Evolutionary conservation across 2,797 vertebrate genomes (phyloP).

Genomic region (Coendou prehensilis): DNA sequence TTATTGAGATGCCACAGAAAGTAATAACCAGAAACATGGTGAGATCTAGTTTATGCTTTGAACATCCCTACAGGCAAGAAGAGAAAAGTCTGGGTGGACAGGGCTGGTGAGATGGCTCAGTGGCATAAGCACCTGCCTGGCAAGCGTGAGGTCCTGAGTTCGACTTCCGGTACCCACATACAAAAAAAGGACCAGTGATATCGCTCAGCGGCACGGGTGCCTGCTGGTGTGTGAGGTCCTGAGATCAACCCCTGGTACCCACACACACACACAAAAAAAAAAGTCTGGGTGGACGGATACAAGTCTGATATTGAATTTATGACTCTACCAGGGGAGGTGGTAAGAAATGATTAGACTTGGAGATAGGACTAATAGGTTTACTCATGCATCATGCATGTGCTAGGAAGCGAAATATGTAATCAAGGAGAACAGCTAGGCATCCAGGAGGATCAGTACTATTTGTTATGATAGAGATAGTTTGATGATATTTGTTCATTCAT

Average conservation of each 20-base stretch:
- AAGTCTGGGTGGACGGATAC: not conserved
- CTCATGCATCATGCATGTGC: not conserved
- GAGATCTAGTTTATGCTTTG: not conserved
- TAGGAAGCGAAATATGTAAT: not conserved
- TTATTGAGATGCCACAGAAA: not conserved
- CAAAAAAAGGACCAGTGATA: no score
- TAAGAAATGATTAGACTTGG: not conserved
- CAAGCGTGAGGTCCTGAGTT: no score
- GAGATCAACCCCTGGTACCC: no score
- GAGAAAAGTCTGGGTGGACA: not conserved
- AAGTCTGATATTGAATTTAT: not conserved
- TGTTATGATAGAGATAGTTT: not conserved
- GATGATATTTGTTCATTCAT: constrained; percentile 18
- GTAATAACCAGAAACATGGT: not conserved
- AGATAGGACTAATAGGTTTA: not conserved
- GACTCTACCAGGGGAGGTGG: not conserved
- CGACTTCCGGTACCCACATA: no score
- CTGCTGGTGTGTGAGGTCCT: no score
- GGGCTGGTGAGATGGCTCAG: no score
- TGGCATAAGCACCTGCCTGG: no score
- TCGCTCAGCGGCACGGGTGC: no score
- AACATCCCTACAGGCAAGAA: not conserved
- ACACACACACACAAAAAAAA: not conserved
- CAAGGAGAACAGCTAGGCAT: not conserved
- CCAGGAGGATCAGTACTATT: not conserved